Base-by-base conservation (phyloP, 2,888 invertebrate species). In the Xestobium rufovillosum region DNA sequence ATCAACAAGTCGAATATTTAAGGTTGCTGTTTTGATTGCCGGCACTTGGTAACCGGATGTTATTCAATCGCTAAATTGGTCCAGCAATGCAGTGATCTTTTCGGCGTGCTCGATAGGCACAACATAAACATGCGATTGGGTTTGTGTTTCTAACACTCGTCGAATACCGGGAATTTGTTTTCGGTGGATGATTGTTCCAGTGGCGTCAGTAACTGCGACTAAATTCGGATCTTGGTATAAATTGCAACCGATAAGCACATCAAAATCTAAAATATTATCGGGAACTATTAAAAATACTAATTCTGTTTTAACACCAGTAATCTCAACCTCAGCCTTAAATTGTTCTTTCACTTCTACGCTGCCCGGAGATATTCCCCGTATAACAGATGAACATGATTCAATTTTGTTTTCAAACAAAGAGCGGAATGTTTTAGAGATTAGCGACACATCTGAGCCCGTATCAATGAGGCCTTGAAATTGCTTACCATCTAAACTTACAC, bases 371-470 rank as follows among this genome's bases (percentile, higher is more conserved):
- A 25, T 25, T 2, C 26, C 26, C 11, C 26, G 11, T 12, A 8
- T 3, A 8, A 13, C 13, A 11, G 2, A 26, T 4, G 4, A 4
- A 4, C 6, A 13, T 6, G 26, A 26, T 13, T 26, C 26, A 26
- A 26, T 8, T 6, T 8, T 26, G 9, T 15, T 16, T 36, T 23
- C 11, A 25, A 14, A 30, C 11, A 13, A 37, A 9, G 15, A 30
- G 13, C 30, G 30, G 14, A 4, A 23, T 6, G 16, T 17, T 3
- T 38, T 25, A 9, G 35, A 38, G 9, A 38, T 39, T 3, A 43
- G 13, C 4, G 38, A 35, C 23, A 38, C 19, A 14, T 43, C 42
- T 10, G 38, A 31, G 6, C 43, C 43, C 10, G 39, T 43, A 33
- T 43, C 43, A 11, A 43, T 26, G 4, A 42, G n/a, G 8, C 36